Conservation (phyloP, 2,888 invertebrate genomes). For the Geophilus truncorum region DNA sequence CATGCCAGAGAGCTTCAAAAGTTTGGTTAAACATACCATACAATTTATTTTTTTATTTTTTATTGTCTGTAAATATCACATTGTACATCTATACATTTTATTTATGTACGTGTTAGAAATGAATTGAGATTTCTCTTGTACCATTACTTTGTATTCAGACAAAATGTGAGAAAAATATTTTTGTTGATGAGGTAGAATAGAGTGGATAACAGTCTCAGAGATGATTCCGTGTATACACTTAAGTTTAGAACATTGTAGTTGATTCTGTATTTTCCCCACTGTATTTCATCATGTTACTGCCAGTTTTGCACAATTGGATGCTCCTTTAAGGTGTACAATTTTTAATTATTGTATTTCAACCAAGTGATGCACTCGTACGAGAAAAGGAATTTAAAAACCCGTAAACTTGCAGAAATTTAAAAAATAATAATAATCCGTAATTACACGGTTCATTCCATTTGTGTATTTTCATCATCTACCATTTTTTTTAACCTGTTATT, state of each 20-base stretch:
- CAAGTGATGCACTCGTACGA: neutral
- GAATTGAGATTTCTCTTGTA: too few species aligned
- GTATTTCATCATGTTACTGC: neutral
- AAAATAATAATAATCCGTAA: neutral
- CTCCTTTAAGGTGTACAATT: conserved; percentile 4
- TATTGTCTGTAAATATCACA: neutral
- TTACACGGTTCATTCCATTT: conserved; percentile 11
- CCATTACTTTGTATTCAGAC: too few species aligned
- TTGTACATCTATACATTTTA: neutral
- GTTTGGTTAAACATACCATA: neutral
- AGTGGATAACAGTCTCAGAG: neutral
- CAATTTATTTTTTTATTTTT: conserved; percentile 1
- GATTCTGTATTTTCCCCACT: neutral
- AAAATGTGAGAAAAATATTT: too few species aligned
- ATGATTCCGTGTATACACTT: neutral
- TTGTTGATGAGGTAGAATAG: too few species aligned
- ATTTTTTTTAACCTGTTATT: conserved; percentile 7
- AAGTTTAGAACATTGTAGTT: neutral
- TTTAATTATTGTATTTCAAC: neutral
- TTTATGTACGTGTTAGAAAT: neutral
- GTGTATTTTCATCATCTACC: neutral
- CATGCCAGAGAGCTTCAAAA: neutral
- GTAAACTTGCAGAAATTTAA: neutral
- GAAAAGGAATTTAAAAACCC: neutral
- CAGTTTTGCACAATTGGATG: conserved; percentile 22